Conservation (phyloP, 2,888 invertebrate species). For the Choreutis nemorana region DNA sequence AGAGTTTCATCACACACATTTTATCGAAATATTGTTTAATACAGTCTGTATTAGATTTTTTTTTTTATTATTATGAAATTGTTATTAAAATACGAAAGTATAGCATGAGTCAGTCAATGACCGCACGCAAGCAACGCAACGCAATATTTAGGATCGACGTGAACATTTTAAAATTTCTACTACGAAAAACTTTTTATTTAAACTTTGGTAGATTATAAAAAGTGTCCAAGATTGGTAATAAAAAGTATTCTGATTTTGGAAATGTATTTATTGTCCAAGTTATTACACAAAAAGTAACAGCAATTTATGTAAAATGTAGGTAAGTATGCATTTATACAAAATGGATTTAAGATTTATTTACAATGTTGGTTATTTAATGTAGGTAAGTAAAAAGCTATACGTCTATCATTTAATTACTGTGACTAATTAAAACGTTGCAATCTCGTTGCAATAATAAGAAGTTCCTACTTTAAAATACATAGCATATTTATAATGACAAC, state of each 20-base stretch:
- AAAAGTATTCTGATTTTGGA: too few species aligned
- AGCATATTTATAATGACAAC: too few species aligned
- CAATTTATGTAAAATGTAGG: slow-evolving; percentile 23
- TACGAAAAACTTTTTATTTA: too few species aligned
- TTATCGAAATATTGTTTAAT: too few species aligned
- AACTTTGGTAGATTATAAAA: too few species aligned
- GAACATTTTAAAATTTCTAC: slow-evolving; percentile 8
- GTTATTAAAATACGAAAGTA: too few species aligned
- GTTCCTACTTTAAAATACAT: neutral
- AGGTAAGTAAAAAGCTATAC: slow-evolving; percentile 1
- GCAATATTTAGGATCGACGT: too few species aligned
- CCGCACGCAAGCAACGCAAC: too few species aligned
- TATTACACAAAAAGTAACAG: slow-evolving; percentile 44
- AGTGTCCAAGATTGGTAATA: too few species aligned
- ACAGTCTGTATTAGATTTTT: too few species aligned
- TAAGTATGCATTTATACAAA: slow-evolving; percentile 27
- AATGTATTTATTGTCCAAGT: slow-evolving; percentile 52
- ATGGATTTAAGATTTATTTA: slow-evolving; percentile 19
- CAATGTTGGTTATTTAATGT: slow-evolving; percentile 11
- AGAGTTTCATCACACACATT: too few species aligned
- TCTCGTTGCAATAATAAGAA: neutral
- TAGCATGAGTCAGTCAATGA: slow-evolving; percentile 25
- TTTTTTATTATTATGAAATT: too few species aligned
- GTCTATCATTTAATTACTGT: neutral
- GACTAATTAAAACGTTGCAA: neutral